These are phyloP conservation scores for Coccyzus lansbergi DNA, from an alignment of 2,797 vertebrate species.

Conservation along the genomic window DNA sequence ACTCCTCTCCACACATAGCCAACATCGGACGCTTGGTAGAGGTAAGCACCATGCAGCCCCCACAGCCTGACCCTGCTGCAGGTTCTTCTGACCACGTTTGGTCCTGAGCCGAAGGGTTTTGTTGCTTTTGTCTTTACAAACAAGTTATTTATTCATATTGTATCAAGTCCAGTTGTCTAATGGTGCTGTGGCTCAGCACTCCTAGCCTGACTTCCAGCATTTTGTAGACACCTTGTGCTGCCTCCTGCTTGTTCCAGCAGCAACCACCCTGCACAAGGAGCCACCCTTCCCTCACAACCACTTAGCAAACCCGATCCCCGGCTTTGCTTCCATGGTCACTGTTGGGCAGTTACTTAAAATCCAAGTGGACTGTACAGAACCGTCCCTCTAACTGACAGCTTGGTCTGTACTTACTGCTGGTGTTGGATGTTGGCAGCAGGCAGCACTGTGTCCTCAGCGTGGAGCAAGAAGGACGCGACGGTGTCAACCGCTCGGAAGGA, in stretches of 20 bases:
- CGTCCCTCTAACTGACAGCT: neutral
- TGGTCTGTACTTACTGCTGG: neutral
- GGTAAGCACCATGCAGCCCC: conserved; percentile 78
- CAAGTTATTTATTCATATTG: accelerated
- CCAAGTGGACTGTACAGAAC: neutral
- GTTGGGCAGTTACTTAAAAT: neutral
- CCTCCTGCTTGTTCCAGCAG: neutral
- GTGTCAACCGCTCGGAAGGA: neutral
- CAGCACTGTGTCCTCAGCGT: neutral
- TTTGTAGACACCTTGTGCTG: too few relatives aligned
- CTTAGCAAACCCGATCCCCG: accelerated
- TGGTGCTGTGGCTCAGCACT: neutral
- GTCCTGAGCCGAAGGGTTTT: accelerated
- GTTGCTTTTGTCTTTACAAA: neutral
- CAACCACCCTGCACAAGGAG: too few relatives aligned
- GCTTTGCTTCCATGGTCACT: too few relatives aligned
- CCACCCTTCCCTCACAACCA: neutral
- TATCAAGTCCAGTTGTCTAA: accelerated
- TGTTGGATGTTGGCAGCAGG: neutral
- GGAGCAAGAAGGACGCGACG: neutral
- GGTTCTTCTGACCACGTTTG: accelerated
- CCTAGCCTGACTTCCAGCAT: neutral
- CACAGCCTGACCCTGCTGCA: neutral
- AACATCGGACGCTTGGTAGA: conserved; percentile 98
- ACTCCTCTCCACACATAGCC: conserved; percentile 96